Conservation (phyloP, 2,888 invertebrate species). For the Caenorhabditis zanzibari region DNA sequence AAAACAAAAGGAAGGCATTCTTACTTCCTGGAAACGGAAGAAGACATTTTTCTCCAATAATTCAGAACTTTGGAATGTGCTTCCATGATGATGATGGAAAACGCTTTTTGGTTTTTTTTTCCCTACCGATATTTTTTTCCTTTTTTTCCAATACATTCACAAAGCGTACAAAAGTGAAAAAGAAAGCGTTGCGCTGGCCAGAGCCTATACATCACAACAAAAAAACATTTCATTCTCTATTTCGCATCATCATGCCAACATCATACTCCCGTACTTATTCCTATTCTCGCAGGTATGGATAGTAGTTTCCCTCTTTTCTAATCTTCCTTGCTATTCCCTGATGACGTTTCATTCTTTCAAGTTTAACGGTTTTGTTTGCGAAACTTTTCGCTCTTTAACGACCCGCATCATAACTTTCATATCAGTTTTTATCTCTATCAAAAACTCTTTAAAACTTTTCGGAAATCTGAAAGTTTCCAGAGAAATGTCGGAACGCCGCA, state of each 20-base stretch:
- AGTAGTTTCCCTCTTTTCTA: background rate
- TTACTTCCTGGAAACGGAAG: slow-evolving; percentile 24
- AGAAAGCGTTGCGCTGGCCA: slow-evolving; percentile 13
- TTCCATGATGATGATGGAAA: slow-evolving; percentile 22
- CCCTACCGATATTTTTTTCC: slow-evolving; percentile 39
- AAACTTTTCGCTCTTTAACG: slow-evolving; percentile 34
- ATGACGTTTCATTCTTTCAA: slow-evolving; percentile 30
- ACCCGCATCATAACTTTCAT: slow-evolving; percentile 38
- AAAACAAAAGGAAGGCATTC: slow-evolving; percentile 32
- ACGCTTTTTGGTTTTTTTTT: slow-evolving; percentile 28
- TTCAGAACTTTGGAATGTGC: slow-evolving; percentile 65
- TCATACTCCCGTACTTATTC: slow-evolving; percentile 45
- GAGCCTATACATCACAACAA: slow-evolving; percentile 49
- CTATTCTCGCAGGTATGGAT: slow-evolving; percentile 47
- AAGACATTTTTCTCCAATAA: slow-evolving; percentile 55
- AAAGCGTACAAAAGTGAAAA: slow-evolving; percentile 50
- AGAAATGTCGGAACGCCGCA: slow-evolving; percentile 78
- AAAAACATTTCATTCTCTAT: slow-evolving; percentile 36
- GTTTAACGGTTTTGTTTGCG: slow-evolving; percentile 48
- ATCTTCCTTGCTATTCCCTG: background rate
- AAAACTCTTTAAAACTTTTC: background rate
- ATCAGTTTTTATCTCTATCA: slow-evolving; percentile 29
- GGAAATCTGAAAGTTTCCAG: slow-evolving; percentile 34
- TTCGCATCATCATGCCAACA: slow-evolving; percentile 42
- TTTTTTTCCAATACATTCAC: slow-evolving; percentile 33